These are phyloP conservation scores for Montifringilla adamsi DNA, from an alignment of 2,113 vertebrate species.

Conservation along the genomic window DNA sequence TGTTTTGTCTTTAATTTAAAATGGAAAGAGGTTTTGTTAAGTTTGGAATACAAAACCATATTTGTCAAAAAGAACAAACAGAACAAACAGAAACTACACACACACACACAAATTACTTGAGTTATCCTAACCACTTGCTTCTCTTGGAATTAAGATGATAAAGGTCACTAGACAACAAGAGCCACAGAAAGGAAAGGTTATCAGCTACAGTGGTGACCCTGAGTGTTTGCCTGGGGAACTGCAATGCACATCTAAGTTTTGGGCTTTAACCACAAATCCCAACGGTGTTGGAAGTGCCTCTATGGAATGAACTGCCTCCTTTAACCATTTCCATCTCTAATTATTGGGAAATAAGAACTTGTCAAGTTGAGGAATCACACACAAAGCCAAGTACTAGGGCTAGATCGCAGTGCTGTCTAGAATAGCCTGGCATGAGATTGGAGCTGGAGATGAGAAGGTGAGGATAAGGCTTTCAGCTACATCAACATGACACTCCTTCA, in stretches of 20 bases:
- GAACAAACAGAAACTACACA: not conserved
- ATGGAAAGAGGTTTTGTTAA: not conserved
- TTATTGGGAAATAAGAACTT: not conserved
- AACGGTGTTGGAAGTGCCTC: accelerated
- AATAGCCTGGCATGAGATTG: not conserved
- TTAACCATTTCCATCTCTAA: not conserved
- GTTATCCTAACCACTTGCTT: not conserved
- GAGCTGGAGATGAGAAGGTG: not conserved
- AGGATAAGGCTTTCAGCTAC: not conserved
- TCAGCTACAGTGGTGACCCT: not conserved
- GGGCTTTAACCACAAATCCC: not conserved
- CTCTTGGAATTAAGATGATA: not conserved
- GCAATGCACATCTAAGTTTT: not conserved
- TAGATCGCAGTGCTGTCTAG: not conserved
- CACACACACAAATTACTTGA: not conserved
- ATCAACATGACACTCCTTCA: not conserved
- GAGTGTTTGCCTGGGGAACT: accelerated
- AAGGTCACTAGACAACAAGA: not conserved
- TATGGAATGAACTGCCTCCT: not conserved
- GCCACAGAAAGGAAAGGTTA: not conserved
- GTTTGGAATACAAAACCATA: not conserved
- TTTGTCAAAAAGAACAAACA: not conserved
- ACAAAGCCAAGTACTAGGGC: not conserved
- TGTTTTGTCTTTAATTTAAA: not conserved
- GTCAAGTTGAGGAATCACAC: not conserved